These are phyloP conservation scores for Bugulina stolonifera DNA, from an alignment of 2,888 invertebrate species.

Conservation along the genomic window DNA sequence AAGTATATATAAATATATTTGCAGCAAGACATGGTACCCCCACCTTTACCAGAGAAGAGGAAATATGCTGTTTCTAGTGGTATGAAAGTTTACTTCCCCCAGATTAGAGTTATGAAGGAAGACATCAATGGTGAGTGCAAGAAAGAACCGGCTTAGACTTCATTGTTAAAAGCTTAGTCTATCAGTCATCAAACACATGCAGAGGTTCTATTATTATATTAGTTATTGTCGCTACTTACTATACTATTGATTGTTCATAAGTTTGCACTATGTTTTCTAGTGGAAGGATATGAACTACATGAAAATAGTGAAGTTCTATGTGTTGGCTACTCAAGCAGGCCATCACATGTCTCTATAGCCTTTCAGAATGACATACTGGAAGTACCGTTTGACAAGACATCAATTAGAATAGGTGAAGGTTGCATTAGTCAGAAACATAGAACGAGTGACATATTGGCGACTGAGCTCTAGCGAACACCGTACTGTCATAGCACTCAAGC, in stretches of 20 bases:
- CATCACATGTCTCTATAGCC: slow-evolving; percentile 20
- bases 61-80: slow-evolving; percentile 84
- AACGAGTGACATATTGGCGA: not conserved
- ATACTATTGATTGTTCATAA: no score
- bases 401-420: no score
- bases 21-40: slow-evolving; percentile 54
- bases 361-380: slow-evolving; percentile 23
- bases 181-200: no score
- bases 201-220: no score
- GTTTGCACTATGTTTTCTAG: not conserved
- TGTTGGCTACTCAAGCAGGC: not conserved
- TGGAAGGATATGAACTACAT: slow-evolving; percentile 5
- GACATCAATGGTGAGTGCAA: slow-evolving; percentile 49
- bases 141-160: no score
- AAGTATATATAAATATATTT: no score
- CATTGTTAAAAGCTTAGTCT: no score
- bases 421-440: no score
- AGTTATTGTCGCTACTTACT: no score
- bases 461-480: not conserved
- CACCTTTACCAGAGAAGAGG: slow-evolving; percentile 82
- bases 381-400: slow-evolving; percentile 19
- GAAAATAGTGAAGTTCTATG: slow-evolving; percentile 11
- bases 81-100: slow-evolving; percentile 85
- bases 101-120: slow-evolving; percentile 83
- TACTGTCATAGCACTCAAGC: no score